These are phyloP conservation scores for Anthopleura xanthogrammica DNA, from an alignment of 92 coral and sea anemone genomes.

Conservation along the genomic window DNA sequence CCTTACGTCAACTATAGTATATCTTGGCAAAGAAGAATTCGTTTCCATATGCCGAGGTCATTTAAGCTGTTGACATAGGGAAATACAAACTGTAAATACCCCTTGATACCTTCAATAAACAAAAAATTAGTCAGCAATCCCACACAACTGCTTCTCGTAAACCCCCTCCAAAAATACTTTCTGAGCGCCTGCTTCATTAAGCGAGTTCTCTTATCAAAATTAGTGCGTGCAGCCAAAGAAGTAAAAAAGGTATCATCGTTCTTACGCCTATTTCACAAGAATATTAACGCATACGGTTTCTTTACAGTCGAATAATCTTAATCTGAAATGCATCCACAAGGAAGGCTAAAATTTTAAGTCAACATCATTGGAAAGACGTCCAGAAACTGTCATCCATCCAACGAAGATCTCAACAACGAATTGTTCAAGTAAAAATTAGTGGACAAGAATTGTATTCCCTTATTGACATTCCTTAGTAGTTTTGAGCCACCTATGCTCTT, in stretches of 20 bases:
- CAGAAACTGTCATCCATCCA: neutral
- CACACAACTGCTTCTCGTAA: no score
- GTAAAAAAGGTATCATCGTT: no score
- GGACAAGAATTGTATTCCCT: neutral
- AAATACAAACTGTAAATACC: neutral
- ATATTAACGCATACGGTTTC: no score
- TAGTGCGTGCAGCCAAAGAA: no score
- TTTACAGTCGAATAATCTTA: neutral
- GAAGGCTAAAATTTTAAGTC: neutral
- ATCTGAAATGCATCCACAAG: neutral
- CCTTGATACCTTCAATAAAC: neutral
- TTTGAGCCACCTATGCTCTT: neutral
- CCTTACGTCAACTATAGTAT: neutral
- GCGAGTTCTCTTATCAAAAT: no score
- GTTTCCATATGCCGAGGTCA: neutral
- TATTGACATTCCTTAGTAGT: slow-evolving; percentile 10
- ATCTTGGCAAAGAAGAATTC: neutral
- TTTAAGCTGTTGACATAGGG: neutral
- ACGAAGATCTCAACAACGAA: neutral
- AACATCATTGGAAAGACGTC: neutral
- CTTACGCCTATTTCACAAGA: no score
- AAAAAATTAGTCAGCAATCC: neutral
- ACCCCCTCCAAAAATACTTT: neutral
- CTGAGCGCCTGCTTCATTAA: neutral
- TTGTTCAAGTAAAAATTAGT: neutral